phyloP scores from a whole-genome alignment of 2,113 vertebrate species.

The Cynocephalus volans region DNA sequence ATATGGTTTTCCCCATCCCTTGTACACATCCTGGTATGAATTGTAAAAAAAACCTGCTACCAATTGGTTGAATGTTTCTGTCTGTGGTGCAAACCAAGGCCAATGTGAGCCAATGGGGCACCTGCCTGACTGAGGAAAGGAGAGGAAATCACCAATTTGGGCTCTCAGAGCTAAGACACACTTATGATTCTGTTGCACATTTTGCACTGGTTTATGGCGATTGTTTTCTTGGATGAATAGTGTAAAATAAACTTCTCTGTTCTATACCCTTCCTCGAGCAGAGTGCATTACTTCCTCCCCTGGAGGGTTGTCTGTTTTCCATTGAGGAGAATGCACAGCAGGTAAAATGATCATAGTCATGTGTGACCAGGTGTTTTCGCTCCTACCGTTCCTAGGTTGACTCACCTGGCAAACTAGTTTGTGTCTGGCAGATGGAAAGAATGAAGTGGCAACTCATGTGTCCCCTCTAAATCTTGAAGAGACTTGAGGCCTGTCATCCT shows the following conservation, averaged over 20 bases:
- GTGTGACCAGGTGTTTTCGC: fast-evolving
- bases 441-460: neutral
- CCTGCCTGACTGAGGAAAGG: conserved; percentile 13
- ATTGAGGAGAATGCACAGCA: neutral
- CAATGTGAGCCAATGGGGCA: conserved; percentile 69
- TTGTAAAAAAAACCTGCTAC: conserved; percentile 85
- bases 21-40: conserved; percentile 86
- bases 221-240: conserved; percentile 82
- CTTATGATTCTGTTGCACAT: conserved; percentile 85
- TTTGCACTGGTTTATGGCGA: conserved; percentile 82
- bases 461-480: neutral
- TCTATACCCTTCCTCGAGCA: conserved; percentile 75
- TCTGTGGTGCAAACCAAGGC: conserved; percentile 80
- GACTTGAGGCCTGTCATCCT: neutral
- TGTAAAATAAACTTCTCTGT: conserved; percentile 81
- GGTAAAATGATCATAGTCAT: neutral
- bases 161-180: conserved; percentile 75
- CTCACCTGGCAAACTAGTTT: neutral
- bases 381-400: neutral
- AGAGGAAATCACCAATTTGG: conserved; percentile 69
- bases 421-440: conserved; percentile 45
- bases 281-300: conserved; percentile 69
- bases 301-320: neutral
- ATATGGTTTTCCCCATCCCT: conserved; percentile 85
- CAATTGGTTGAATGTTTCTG: conserved; percentile 85